Percentiles rank a stretch among this genome's conserved stretches.
These are phyloP conservation scores for Eidolon helvum DNA, from an alignment of 2,113 vertebrate species.

Conservation along the genomic window DNA sequence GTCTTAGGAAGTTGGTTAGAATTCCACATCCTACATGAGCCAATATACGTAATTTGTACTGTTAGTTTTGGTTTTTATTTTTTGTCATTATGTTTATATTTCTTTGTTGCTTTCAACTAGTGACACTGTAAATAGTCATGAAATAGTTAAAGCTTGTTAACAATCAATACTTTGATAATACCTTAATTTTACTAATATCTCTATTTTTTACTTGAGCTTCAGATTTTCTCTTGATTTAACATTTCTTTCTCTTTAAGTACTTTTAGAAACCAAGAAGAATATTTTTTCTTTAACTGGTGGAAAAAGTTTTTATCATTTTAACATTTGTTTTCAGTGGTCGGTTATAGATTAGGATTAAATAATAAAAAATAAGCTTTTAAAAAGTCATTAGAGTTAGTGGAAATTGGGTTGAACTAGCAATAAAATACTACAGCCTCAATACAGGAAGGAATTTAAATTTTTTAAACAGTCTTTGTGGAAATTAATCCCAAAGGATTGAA, in stretches of 20 bases:
- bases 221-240: neutral
- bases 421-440: neutral
- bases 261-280: neutral
- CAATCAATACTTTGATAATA: neutral
- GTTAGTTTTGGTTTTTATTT: neutral
- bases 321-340: neutral
- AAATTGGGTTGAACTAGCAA: neutral
- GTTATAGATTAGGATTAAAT: constrained; percentile 30
- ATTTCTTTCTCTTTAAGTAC: constrained; percentile 3
- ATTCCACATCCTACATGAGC: neutral
- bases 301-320: constrained; percentile 27
- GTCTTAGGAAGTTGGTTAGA: neutral
- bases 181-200: neutral
- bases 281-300: constrained; percentile 13
- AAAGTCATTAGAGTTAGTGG: constrained; percentile 5
- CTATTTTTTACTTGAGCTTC: neutral
- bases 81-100: constrained; percentile 7
- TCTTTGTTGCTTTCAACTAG: neutral
- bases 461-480: constrained; percentile 16
- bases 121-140: neutral
- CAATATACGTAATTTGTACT: neutral
- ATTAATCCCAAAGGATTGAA: constrained; percentile 43
- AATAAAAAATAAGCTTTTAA: neutral
- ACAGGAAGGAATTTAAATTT: constrained; percentile 43
- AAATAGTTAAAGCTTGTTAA: neutral